A percentile compares a stretch with the other conserved stretches of the same genome.
These are phyloP conservation scores for Brachypalpus laphriformis DNA, from an alignment of 2,888 invertebrate genomes.

Conservation along the genomic window DNA sequence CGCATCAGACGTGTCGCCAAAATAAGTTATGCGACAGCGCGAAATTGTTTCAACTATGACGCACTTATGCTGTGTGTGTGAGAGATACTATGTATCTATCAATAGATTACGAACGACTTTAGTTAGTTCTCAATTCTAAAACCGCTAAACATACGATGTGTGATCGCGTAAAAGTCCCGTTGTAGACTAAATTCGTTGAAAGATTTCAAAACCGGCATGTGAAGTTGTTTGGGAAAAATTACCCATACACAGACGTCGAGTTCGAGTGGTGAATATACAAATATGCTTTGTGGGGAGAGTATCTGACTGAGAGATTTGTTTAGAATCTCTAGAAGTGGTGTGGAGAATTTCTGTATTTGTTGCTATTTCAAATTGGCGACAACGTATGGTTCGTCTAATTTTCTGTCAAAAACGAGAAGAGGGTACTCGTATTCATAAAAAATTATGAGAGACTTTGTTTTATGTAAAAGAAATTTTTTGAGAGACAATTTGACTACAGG, in stretches of 20 bases:
- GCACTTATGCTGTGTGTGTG: constrained; percentile 42
- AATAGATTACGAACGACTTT: constrained; percentile 43
- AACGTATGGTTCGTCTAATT: background rate
- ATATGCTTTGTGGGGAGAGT: constrained; percentile 34
- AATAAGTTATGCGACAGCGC: constrained; percentile 40
- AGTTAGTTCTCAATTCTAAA: background rate
- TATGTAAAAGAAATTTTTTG: background rate
- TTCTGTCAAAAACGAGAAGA: constrained; percentile 1
- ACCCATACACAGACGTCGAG: background rate
- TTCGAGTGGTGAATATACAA: constrained; percentile 41
- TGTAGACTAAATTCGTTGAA: constrained; percentile 63
- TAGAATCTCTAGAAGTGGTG: background rate
- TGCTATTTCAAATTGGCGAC: background rate
- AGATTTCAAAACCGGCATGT: constrained; percentile 42
- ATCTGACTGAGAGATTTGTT: constrained; percentile 19
- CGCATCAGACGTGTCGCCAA: constrained; percentile 49
- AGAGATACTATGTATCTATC: constrained; percentile 34
- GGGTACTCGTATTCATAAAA: background rate
- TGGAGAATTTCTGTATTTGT: background rate
- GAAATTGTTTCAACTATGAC: constrained; percentile 58
- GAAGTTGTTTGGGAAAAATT: constrained; percentile 47
- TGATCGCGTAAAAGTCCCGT: constrained; percentile 59
- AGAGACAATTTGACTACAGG: constrained; percentile 48
- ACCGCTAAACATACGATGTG: constrained; percentile 7
- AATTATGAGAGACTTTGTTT: constrained; percentile 6